Base-by-base conservation (phyloP, 2,888 invertebrate species). In the Leistus spinibarbis region DNA sequence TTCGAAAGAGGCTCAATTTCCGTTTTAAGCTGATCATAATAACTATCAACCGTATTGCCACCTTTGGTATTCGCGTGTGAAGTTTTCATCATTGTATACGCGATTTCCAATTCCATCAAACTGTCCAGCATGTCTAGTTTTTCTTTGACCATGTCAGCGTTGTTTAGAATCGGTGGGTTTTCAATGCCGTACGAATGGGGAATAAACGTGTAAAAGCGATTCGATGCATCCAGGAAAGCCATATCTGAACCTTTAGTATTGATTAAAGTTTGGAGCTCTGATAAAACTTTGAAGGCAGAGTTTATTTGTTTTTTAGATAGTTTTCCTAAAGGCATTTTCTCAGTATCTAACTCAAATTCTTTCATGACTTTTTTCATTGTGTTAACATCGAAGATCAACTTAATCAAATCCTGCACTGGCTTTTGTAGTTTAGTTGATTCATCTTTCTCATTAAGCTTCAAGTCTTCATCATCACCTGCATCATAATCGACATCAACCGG, bases 271-370 rank as follows among this genome's bases (percentile, higher is more conserved):
- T 92, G 89, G 13, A 95, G 83, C 80, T 94, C 92, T 0, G 90
- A 90, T 20, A 99, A 86, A 0, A 98, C 93, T 68, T 86, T 86
- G 83, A 94, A 98, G 0, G 98, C 99, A 53, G 90, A 88, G 82
- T 94, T 91, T 74, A 99, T 92, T 87, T 98, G 97, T 72, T 93
- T 92, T 83, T 94, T 92, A 1, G 97, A 97, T 10, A 99, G 85
- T 86, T 99, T 99, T 20, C 99, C 99, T 7, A 99, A 87, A 0
- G 99, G 99, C 99, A 99, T 98, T 86, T 99, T 98, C 78, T 97
- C 96, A 80, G 95, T 90, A 85, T 99, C 99, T 79, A 99, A 88
- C 88, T 99, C 97, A 86, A 97, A 98, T 83, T 98, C 97, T 82
- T 95, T 84, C 91, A 99, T 91, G 0, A 95, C 93, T 83, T 91